Evolutionary conservation across 2,797 vertebrate genomes (phyloP), one percentile per base, ranked within the genome.

Genomic region (Cichlasoma orientale): DNA sequence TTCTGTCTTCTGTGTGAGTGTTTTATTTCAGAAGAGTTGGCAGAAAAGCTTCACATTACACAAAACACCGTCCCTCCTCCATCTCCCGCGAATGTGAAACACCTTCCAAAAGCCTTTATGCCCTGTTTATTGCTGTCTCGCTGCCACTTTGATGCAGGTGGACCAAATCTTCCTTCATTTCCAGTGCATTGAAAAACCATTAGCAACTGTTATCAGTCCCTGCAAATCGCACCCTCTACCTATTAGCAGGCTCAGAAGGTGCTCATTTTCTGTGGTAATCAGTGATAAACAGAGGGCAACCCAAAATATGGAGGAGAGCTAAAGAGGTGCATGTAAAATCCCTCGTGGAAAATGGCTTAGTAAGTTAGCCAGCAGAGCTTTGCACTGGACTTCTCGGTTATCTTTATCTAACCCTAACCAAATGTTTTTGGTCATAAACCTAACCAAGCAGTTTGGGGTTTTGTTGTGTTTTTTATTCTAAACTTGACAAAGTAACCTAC

Each of bases 1-100:
- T 85, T 72, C 18, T 72, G 19, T 73, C 19, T 68, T 68, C 70
- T 61, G n/a, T 56, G 61, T 50, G 23, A 47, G 29, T 66, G 41
- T 47, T 66, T 47, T 66, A 47, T 41, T 68, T 68, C 23, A 68
- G 10, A 50, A 68, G 41, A 68, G 5, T 11, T 47, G 23, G 41
- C 41, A 47, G 16, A 66, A 29, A 47, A 66, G 13, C 41, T 66
- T 25, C 41, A 12, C 25, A 68, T 68, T 68, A 47, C 61, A 66
- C 9, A 66, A 66, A 7, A 66, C 23, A 47, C 23, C 1, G 2
- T 9, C 23, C 23, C 41, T 19, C 61, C 61, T 27, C 47, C 27
- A 66, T 66, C 47, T 18, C 16, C 41, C 61, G 5, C 27, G 41
- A 47, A 16, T 14, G 2, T 47, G 27, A 66, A 66, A 66, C 23